Conservation (phyloP, 2,797 vertebrate species). For the Sebastes baramenuke region DNA sequence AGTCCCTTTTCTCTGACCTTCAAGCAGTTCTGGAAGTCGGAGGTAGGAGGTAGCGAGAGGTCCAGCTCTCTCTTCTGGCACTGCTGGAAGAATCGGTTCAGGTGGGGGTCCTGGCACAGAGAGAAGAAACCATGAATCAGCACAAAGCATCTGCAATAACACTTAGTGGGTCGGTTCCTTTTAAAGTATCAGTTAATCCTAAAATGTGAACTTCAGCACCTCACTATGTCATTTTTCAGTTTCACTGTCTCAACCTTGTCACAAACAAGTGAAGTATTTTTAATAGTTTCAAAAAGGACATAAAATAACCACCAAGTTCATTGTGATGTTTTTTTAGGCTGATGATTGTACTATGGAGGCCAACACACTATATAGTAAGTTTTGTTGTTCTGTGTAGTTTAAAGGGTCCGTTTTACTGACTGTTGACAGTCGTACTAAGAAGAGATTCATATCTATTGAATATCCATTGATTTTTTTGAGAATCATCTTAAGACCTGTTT, state of each 20-base stretch:
- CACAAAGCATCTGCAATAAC: conserved; percentile 38
- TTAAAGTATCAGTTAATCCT: conserved; percentile 1
- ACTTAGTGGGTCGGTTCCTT: conserved; percentile 40
- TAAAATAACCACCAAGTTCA: background rate
- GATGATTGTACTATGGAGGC: background rate
- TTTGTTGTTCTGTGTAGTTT: background rate
- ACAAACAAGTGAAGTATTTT: background rate
- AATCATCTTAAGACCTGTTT: background rate
- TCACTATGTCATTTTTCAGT: background rate
- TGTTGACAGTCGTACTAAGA: background rate
- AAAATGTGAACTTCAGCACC: conserved; percentile 1
- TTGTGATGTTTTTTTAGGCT: background rate
- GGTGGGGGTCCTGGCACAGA: conserved; percentile 89
- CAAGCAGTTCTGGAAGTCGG: conserved; percentile 90
- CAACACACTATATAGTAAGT: background rate
- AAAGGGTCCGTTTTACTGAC: no score
- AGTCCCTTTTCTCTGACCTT: conserved; percentile 84
- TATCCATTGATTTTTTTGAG: background rate
- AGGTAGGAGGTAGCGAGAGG: conserved; percentile 91
- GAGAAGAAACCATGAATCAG: conserved; percentile 19
- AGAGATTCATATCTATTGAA: background rate
- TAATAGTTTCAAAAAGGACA: background rate
- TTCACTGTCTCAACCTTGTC: background rate
- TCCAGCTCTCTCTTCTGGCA: conserved; percentile 96
- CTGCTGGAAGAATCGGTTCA: conserved; percentile 95